These are phyloP conservation scores for Okapia johnstoni DNA, from an alignment of 2,113 vertebrate species.

Conservation along the genomic window DNA sequence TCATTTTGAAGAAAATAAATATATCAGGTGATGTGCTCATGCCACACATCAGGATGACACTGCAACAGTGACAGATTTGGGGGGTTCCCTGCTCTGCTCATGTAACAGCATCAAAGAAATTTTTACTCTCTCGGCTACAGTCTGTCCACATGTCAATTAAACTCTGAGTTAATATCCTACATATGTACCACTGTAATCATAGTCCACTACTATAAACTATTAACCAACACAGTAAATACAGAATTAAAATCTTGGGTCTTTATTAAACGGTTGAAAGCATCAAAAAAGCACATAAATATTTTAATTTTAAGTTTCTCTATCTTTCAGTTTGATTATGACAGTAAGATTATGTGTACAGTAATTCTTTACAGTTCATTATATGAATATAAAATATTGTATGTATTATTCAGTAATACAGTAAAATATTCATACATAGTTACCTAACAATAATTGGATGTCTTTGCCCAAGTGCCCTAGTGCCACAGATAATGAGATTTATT, in stretches of 20 bases:
- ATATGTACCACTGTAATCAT: not conserved
- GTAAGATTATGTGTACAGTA: not conserved
- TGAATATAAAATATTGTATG: not conserved
- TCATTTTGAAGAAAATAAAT: not conserved
- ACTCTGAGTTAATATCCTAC: not conserved
- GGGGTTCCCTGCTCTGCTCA: not conserved
- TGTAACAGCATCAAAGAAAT: not conserved
- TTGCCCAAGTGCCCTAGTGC: not conserved
- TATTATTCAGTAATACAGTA: not conserved
- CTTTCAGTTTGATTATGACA: not conserved
- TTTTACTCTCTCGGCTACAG: not conserved
- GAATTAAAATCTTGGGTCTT: not conserved
- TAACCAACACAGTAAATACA: not conserved
- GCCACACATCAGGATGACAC: not conserved
- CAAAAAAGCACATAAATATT: not conserved
- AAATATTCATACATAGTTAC: not conserved
- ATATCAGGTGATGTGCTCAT: not conserved
- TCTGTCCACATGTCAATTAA: not conserved
- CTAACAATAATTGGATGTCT: not conserved
- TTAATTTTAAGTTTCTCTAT: not conserved
- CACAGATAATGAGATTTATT: not conserved
- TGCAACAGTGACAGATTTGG: not conserved
- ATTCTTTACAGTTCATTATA: not conserved
- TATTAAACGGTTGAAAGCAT: not conserved
- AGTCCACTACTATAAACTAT: not conserved